A percentile compares a stretch with the other conserved stretches of the same genome.
Conservation (phyloP, 2,888 invertebrate species). For the Pristionchus arcanus region DNA sequence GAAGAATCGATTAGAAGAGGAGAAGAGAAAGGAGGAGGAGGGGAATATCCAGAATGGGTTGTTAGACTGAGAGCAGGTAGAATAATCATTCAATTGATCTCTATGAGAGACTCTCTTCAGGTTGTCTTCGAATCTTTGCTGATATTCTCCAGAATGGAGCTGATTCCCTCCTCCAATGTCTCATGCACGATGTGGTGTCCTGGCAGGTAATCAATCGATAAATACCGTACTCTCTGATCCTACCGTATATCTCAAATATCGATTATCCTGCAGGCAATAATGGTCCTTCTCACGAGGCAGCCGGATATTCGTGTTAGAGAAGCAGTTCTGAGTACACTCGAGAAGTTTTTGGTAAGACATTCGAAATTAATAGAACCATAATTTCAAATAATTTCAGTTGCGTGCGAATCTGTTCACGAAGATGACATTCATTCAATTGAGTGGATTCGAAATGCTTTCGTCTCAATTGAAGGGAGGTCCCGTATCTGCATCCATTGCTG, state of each 20-base stretch:
- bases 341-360: slow-evolving; percentile 68
- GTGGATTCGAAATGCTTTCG: slow-evolving; percentile 75
- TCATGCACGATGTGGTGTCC: slow-evolving; percentile 60
- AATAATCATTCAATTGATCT: background rate
- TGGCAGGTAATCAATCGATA: slow-evolving; percentile 58
- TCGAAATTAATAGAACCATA: background rate
- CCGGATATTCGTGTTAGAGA: slow-evolving; percentile 62
- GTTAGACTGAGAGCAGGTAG: slow-evolving; percentile 50
- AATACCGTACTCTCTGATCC: slow-evolving; percentile 36
- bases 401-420: slow-evolving; percentile 66
- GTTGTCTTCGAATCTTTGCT: slow-evolving; percentile 56
- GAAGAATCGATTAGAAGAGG: slow-evolving; percentile 23
- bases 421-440: slow-evolving; percentile 65
- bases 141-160: slow-evolving; percentile 60
- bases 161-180: slow-evolving; percentile 59
- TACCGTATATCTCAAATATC: slow-evolving; percentile 48
- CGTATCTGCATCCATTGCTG: slow-evolving; percentile 66
- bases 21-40: slow-evolving; percentile 34
- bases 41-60: slow-evolving; percentile 43
- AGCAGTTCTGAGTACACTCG: slow-evolving; percentile 64
- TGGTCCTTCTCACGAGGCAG: slow-evolving; percentile 70
- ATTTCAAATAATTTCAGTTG: slow-evolving; percentile 57
- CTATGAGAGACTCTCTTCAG: background rate
- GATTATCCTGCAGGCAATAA: slow-evolving; percentile 62
- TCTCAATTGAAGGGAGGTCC: slow-evolving; percentile 71